Base-by-base conservation (phyloP, 2,888 invertebrate genomes). In the Diaphora mendica region DNA sequence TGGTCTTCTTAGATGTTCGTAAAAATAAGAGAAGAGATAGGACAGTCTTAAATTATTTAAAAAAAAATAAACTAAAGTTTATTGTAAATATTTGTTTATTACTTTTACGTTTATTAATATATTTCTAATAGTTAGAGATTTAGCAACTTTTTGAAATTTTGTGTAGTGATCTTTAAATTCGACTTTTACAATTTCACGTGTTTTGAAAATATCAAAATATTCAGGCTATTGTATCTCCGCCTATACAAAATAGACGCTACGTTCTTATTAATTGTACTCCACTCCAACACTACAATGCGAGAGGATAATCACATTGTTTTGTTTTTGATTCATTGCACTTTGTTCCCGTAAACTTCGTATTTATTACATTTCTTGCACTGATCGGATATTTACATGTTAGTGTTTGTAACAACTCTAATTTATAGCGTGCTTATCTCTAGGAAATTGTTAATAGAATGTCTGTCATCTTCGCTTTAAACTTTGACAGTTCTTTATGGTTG, bases 261-360 rank as follows among this genome's bases (percentile, higher is more conserved):
- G 4, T 73, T 75, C 84, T 77, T 68, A 20, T 78, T 23, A 59
- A 83, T 86, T 81, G 74, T 0, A 71, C 86, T 82, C 70, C 79
- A 64, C 79, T 68, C 83, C 76, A 82, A 85, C 84, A 85, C 86
- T 89, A 90, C 91, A 91, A 91, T 89, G 89, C 93, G 88, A 88
- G 91, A 88, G 94, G 94, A 95, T 95, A 94, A 95, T 95, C 95
- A 91, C 91, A 93, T 93, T 95, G 94, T 94, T 94, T 94, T 93
- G 94, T 94, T 93, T 92, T 93, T 94, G 94, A 95, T 95, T 94
- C 94, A 95, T 95, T 93, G 94, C 94, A 90, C 91, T 92, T 91
- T 88, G 91, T 91, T 87, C 89, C 90, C 91, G 88, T 89, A 90
- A 93, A 93, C 88, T 93, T 93, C 79, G 90, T 91, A 92, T 92